Conservation (phyloP, 2,797 vertebrate species). For the Mallotus villosus region DNA sequence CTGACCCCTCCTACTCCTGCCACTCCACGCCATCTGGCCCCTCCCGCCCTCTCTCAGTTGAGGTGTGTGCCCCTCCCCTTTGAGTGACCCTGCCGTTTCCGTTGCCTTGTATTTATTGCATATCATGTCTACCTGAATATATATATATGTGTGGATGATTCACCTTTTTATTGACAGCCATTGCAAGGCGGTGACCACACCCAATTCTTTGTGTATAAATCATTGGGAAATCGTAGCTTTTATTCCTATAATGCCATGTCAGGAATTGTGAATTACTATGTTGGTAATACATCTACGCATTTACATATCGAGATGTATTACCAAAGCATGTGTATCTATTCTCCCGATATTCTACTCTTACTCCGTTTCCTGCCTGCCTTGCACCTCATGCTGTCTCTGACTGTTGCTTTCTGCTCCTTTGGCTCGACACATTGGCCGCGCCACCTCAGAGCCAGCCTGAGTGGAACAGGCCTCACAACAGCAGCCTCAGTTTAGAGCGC, state of each 20-base stretch:
- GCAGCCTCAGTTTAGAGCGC: constrained; percentile 87
- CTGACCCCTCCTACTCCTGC: constrained; percentile 65
- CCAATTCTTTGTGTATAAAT: background rate
- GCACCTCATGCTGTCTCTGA: constrained; percentile 36
- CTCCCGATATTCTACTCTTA: constrained; percentile 7
- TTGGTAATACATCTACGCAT: constrained; percentile 4
- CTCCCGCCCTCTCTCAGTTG: constrained; percentile 73
- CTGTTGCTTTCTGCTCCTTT: constrained; percentile 40
- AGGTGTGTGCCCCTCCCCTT: constrained; percentile 78
- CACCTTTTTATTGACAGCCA: background rate
- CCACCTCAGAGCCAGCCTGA: constrained; percentile 69
- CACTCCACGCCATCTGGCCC: constrained; percentile 70
- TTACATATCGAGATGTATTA: constrained; percentile 8
- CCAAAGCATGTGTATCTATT: constrained; percentile 9
- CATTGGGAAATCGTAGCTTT: background rate
- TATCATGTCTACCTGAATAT: background rate
- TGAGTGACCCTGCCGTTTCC: background rate
- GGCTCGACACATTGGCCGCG: constrained; percentile 46
- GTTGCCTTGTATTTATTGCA: background rate
- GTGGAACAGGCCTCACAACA: constrained; percentile 71
- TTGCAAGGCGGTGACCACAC: background rate
- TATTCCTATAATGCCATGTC: background rate
- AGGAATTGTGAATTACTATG: background rate
- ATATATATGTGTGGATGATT: background rate
- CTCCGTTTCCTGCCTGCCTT: constrained; percentile 53